A percentile compares a stretch with the other conserved stretches of the same genome.
These are phyloP conservation scores for Drosophila rhopaloa DNA, from an alignment of 1,140 invertebrate species.

Conservation along the genomic window DNA sequence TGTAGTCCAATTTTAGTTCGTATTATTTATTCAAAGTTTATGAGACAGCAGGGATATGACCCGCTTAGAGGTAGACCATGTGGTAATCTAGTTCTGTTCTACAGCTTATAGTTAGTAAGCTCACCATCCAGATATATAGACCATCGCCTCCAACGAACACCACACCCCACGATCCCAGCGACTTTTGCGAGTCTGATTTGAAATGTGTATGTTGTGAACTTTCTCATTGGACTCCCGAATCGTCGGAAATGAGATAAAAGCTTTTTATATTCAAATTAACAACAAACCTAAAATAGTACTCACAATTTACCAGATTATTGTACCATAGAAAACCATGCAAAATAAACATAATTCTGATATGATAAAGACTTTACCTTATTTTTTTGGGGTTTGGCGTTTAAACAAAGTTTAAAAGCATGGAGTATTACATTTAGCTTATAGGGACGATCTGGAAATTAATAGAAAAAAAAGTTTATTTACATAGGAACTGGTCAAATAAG, in stretches of 20 bases:
- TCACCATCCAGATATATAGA: conserved; percentile 30
- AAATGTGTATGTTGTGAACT: conserved; percentile 42
- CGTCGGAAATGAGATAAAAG: conserved; percentile 59
- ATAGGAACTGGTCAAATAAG: too few species aligned
- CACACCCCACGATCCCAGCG: conserved; percentile 18
- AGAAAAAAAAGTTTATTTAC: too few species aligned
- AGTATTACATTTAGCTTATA: too few species aligned
- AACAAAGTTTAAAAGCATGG: too few species aligned
- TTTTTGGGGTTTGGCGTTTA: not conserved
- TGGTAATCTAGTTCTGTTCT: conserved; percentile 63
- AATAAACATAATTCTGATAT: conserved; percentile 39
- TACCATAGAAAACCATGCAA: conserved; percentile 43
- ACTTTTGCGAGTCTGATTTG: conserved; percentile 84
- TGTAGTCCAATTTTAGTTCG: conserved; percentile 70
- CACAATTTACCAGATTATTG: conserved; percentile 27
- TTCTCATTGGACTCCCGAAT: conserved; percentile 85
- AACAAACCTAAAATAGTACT: conserved; percentile 25
- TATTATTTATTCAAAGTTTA: conserved; percentile 68
- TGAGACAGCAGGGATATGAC: conserved; percentile 20
- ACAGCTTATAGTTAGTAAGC: conserved; percentile 60
- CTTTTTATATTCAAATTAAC: conserved; percentile 28
- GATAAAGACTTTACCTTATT: not conserved
- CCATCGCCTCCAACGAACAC: conserved; percentile 41
- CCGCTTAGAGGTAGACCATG: conserved; percentile 40
- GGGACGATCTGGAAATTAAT: too few species aligned